Percentiles rank a stretch among this genome's conserved stretches.
Conservation (phyloP, 1,140 invertebrate species). For the Drosophila parvula region DNA sequence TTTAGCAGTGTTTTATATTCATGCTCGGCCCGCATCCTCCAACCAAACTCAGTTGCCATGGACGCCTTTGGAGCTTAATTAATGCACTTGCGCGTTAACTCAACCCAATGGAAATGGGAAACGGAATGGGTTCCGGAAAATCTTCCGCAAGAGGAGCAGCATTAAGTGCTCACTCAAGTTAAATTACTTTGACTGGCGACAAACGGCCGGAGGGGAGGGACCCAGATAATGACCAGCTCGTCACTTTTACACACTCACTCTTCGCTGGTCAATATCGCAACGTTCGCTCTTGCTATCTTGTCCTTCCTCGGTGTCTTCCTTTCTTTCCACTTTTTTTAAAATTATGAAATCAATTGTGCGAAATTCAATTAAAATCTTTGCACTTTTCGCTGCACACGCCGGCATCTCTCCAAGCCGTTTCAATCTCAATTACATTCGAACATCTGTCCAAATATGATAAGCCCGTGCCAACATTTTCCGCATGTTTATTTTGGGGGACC, state of each 20-base stretch:
- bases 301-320: not conserved
- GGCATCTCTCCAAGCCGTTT: not conserved
- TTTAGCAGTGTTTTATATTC: constrained; percentile 39
- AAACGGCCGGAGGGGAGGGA: constrained; percentile 1
- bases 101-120: constrained; percentile 35
- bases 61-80: constrained; percentile 69
- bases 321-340: constrained; percentile 18
- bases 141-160: constrained; percentile 33
- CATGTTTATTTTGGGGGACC: constrained; percentile 40
- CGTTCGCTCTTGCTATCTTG: not conserved
- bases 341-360: constrained; percentile 68
- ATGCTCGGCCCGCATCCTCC: constrained; percentile 12
- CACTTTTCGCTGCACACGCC: constrained; percentile 41
- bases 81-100: constrained; percentile 78
- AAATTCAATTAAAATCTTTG: constrained; percentile 58
- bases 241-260: constrained; percentile 41
- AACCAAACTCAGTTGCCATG: constrained; percentile 45
- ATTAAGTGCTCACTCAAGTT: constrained; percentile 76
- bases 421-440: constrained; percentile 50
- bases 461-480: constrained; percentile 15
- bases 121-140: constrained; percentile 10
- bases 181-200: constrained; percentile 71
- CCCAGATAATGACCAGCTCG: constrained; percentile 62
- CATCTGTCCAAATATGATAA: constrained; percentile 44
- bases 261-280: constrained; percentile 23